These are phyloP conservation scores for Hydropsyche betteni DNA, from an alignment of 2,888 invertebrate genomes.

Conservation along the genomic window DNA sequence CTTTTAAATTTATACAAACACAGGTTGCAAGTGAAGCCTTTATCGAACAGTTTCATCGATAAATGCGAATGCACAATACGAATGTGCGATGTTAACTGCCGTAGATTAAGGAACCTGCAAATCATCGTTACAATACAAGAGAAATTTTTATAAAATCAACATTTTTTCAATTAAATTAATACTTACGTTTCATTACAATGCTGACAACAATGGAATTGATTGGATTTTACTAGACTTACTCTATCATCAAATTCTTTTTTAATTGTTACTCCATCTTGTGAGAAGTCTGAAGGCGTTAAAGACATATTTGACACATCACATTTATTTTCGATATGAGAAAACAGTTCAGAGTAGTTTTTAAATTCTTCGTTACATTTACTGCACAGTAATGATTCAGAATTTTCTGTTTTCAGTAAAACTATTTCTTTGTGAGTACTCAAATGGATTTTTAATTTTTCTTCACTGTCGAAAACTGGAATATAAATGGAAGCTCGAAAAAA, in stretches of 20 bases:
- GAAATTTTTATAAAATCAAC: too few relatives aligned
- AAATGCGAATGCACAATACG: not conserved
- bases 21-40: slow-evolving; percentile 7
- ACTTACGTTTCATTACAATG: too few relatives aligned
- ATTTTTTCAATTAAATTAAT: too few relatives aligned
- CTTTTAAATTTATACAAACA: slow-evolving; percentile 31
- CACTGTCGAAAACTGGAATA: slow-evolving; percentile 24
- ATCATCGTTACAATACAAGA: too few relatives aligned
- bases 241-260: not conserved
- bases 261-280: not conserved
- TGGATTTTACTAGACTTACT: not conserved
- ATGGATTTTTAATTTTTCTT: slow-evolving; percentile 8
- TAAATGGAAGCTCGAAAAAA: not conserved
- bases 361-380: slow-evolving; percentile 30
- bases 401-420: slow-evolving; percentile 17
- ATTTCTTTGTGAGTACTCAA: slow-evolving; percentile 33
- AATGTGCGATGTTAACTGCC: not conserved
- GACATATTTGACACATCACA: slow-evolving; percentile 1
- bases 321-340: slow-evolving; percentile 11
- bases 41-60: not conserved
- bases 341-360: not conserved
- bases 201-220: too few relatives aligned
- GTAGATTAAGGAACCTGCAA: slow-evolving; percentile 29
- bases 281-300: not conserved
- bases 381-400: slow-evolving; percentile 17